Evolutionary conservation across 2,888 invertebrate species (phyloP), one percentile per base, ranked within the genome.

Genomic region (Neelides folsomi): DNA sequence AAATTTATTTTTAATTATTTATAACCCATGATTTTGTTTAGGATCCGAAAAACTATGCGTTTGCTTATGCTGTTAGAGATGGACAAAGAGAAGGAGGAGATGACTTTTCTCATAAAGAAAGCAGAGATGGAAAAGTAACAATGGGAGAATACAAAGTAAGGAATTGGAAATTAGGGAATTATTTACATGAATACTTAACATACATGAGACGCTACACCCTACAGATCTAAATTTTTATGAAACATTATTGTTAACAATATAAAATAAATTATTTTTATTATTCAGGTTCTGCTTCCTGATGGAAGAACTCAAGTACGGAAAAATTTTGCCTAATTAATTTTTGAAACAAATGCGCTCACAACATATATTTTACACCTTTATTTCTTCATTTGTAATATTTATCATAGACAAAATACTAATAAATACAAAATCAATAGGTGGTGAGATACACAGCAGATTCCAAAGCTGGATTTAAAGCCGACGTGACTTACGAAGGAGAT

Each of bases 401-500:
- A n/a, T n/a, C n/a, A n/a, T n/a, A n/a, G n/a, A n/a, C n/a, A n/a
- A n/a, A n/a, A n/a, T n/a, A n/a, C n/a, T n/a, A n/a, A n/a, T n/a
- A n/a, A n/a, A n/a, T n/a, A n/a, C 27, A 5, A 27, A 27, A 3
- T 27, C 52, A 47, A 6, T 88, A 89, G 73, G 78, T 88, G 57
- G 88, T 88, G 1, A 81, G 82, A 63, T 89, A 89, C 68, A 84
- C 83, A 0, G 85, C 84, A 0, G 88, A 88, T 67, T 87, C 87
- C 84, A 85, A 86, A 69, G 84, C 83, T 64, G 89, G 89, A 20
- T 90, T 84, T 72, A 86, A 86, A 67, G 89, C 89, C 61, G 86
- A 87, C 73, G 87, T 88, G 7, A 74, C 77, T 55, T 82, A 84
- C 68, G 82, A 83, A 66, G 83, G 56, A 27, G 55, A 53, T 10